Evolutionary conservation across 2,797 vertebrate genomes (phyloP).

Genomic region (Hydrolagus colliei): DNA sequence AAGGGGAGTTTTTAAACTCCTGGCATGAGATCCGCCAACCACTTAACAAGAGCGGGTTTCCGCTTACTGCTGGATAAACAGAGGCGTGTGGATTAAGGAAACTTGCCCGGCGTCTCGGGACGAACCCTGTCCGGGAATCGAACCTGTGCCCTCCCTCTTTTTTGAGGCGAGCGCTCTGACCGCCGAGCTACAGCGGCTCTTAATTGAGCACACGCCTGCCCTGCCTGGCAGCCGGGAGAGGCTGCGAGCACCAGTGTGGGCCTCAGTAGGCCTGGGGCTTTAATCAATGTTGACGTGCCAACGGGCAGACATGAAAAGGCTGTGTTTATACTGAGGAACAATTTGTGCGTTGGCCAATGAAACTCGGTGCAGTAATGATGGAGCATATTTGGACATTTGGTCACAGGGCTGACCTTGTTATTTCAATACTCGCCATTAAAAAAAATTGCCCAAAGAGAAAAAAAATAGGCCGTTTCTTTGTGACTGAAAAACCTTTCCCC

Average conservation of each 20-base stretch:
- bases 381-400: background rate
- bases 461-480: no score
- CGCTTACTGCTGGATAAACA: no score
- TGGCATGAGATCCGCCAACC: background rate
- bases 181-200: slow-evolving; percentile 39
- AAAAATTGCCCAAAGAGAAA: no score
- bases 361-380: slow-evolving; percentile 32
- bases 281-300: slow-evolving; percentile 72
- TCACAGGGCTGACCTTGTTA: background rate
- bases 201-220: slow-evolving; percentile 82
- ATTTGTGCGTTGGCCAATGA: slow-evolving; percentile 63
- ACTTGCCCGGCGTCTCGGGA: no score
- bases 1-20: background rate
- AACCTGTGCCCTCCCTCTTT: no score
- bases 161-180: no score
- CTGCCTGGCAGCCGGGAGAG: slow-evolving; percentile 58
- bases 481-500: background rate
- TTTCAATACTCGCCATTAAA: background rate
- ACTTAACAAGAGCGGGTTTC: background rate
- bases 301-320: slow-evolving; percentile 59
- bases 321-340: slow-evolving; percentile 51
- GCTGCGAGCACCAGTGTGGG: slow-evolving; percentile 63
- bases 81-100: no score
- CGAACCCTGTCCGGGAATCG: no score
- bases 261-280: slow-evolving; percentile 57